Evolutionary conservation across 2,113 vertebrate genomes (phyloP), one percentile per base, ranked within the genome.

Genomic region (human (Homo sapiens)): DNA sequence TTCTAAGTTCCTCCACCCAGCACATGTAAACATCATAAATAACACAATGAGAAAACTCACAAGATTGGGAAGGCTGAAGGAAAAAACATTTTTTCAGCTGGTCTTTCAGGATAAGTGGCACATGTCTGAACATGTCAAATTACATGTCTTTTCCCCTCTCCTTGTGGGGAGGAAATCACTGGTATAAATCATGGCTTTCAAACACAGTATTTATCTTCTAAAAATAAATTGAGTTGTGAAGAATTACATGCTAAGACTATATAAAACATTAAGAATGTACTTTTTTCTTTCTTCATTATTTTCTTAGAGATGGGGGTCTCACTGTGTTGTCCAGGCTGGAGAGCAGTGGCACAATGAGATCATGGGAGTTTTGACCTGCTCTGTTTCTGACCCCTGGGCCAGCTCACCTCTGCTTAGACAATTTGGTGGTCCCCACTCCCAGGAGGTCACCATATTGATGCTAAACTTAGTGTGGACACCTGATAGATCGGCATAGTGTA

Each of bases 191-290:
- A 88, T 23, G 32, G 64, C 72, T 97, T 96, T 61, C 76, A 95
- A 93, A 89, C 59, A 87, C 2, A 94, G 84, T 61, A 93, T 96
- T 97, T 96, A 93, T 94, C 90, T 88, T 90, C 76, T 82, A 93
- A 96, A 97, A 98, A 96, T 92, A 92, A 97, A 75, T 35, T 43
- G 64, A 89, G 50, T 59, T 96, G 57, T 68, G 59, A 93, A 96
- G 59, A 89, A 95, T 81, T 92, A 92, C 75, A 93, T 66, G 57
- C 72, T 66, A 85, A 96, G 92, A 73, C 83, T 64, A 96, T 57
- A 80, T 16, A 38, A 80, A 96, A 90, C 57, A 72, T 72, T 75
- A 92, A 93, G 55, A 93, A 81, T 40, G 10, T 57, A 92, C 43
- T 64, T 93, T 89, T 91, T 45, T 78, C 75, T 78, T 78, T 76